A percentile compares a stretch with the other conserved stretches of the same genome.
Evolutionary conservation across 2,113 vertebrate species (phyloP).

Genomic region (Isichthys henryi): DNA sequence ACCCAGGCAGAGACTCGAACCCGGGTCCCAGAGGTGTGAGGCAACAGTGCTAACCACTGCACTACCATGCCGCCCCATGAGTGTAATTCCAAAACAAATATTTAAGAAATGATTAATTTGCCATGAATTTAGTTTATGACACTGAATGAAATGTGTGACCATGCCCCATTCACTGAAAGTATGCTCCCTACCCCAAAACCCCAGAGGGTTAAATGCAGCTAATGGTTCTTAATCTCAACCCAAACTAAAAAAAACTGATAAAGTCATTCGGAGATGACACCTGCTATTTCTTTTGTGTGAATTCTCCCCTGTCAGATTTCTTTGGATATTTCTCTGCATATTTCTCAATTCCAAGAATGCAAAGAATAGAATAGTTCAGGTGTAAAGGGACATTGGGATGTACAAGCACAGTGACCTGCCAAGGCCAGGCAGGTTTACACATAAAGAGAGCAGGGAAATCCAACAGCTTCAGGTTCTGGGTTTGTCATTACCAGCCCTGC

Average conservation of each 20-base stretch:
- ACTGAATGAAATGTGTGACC: too few relatives aligned
- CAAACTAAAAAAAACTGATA: not conserved
- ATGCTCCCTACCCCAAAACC: too few relatives aligned
- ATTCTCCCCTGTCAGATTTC: not conserved
- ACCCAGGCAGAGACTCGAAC: too few relatives aligned
- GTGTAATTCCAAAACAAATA: too few relatives aligned
- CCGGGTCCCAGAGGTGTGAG: too few relatives aligned
- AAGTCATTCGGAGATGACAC: not conserved
- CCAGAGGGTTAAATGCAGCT: not conserved
- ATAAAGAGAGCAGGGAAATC: not conserved
- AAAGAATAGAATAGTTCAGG: not conserved
- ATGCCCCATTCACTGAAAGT: too few relatives aligned
- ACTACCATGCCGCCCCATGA: too few relatives aligned
- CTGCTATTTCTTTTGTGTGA: not conserved
- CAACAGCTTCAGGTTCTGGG: not conserved
- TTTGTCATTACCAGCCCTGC: conserved; percentile 3
- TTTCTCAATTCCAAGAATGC: not conserved
- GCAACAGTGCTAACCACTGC: too few relatives aligned
- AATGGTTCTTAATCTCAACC: not conserved
- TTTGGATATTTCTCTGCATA: not conserved
- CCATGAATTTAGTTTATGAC: too few relatives aligned
- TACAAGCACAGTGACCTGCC: not conserved
- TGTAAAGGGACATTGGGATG: not conserved
- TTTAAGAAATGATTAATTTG: too few relatives aligned
- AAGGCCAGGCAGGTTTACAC: conserved; percentile 15